Percentiles rank a stretch among this genome's conserved stretches.
phyloP scores from a whole-genome alignment of 2,113 vertebrate species.

The Nicator chloris region DNA sequence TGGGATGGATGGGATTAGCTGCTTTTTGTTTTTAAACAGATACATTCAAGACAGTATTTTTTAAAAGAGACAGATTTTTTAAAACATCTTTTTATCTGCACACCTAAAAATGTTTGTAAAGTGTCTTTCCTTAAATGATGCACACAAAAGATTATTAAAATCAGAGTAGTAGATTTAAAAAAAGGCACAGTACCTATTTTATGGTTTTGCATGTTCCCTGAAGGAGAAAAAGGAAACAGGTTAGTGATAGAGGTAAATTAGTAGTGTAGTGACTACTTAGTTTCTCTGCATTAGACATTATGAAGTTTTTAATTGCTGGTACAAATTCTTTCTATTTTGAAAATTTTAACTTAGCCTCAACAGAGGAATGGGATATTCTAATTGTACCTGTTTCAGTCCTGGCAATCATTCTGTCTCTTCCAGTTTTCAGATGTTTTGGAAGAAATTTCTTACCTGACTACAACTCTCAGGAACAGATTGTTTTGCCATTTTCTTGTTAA shows the following conservation, averaged over 20 bases:
- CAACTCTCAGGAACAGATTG: neutral
- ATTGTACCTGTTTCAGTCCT: neutral
- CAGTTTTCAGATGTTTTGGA: neutral
- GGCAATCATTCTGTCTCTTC: neutral
- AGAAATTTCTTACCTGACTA: neutral
- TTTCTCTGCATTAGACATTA: neutral
- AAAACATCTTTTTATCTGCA: neutral
- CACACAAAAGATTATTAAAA: neutral
- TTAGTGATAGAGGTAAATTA: neutral
- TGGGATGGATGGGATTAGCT: neutral
- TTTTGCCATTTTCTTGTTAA: neutral
- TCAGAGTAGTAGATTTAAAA: neutral
- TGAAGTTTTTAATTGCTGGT: neutral
- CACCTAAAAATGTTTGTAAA: neutral
- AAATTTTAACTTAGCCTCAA: neutral
- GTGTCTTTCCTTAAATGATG: neutral
- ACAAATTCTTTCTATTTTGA: neutral
- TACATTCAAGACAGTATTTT: neutral
- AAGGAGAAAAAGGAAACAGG: neutral
- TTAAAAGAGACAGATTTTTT: neutral
- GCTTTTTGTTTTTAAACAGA: neutral
- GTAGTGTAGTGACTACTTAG: neutral
- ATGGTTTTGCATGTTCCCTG: neutral
- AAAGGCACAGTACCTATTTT: neutral
- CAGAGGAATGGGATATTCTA: neutral